These are phyloP conservation scores for Xenopus tropicalis DNA, from an alignment of 2,113 vertebrate species.

Conservation along the genomic window UCB_Xtro_10.0 CM004443.2:118071501-118072000, in stretches of 20 bases:
- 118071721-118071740: slow-evolving; percentile 76
- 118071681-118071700: slow-evolving; percentile 56
- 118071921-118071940: not conserved
- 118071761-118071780: slow-evolving; percentile 79
- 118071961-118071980: not conserved
- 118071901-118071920: not conserved
- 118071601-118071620: slow-evolving; percentile 70
- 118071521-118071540: slow-evolving; percentile 81
- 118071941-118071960: not conserved
- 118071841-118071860: slow-evolving; percentile 71
- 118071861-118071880: slow-evolving; percentile 68
- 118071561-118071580: slow-evolving; percentile 87
- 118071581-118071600: slow-evolving; percentile 72
- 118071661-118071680: slow-evolving; percentile 52
- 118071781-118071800: slow-evolving; percentile 78
- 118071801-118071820: slow-evolving; percentile 83
- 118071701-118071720: slow-evolving; percentile 67
- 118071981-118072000: no score
- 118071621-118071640: slow-evolving; percentile 81
- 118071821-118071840: slow-evolving; percentile 79
- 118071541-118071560: slow-evolving; percentile 75
- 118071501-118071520: slow-evolving; percentile 76
- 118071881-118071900: slow-evolving; percentile 60
- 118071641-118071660: slow-evolving; percentile 39
- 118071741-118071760: slow-evolving; percentile 67